These are phyloP conservation scores for Dermatophagoides farinae DNA, from an alignment of 1,140 invertebrate genomes.

Conservation along the genomic window DNA sequence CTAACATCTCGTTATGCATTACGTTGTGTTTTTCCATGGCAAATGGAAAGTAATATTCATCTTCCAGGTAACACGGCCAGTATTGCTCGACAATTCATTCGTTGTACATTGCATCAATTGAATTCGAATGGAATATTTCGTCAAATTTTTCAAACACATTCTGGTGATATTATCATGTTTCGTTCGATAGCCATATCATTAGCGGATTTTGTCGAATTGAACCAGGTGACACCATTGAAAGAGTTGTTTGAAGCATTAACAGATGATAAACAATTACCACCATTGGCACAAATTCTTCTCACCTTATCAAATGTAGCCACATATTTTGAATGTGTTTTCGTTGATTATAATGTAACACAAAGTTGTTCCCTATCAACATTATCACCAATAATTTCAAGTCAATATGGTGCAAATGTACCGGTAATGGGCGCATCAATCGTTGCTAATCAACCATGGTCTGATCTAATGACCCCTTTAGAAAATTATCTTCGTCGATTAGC, in stretches of 20 bases:
- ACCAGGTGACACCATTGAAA: constrained; percentile 77
- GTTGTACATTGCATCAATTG: constrained; percentile 86
- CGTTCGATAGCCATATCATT: constrained; percentile 66
- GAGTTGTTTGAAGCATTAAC: constrained; percentile 73
- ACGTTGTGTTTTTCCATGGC: constrained; percentile 45
- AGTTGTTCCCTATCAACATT: neutral
- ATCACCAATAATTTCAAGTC: constrained; percentile 29
- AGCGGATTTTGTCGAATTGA: constrained; percentile 89
- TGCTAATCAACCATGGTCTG: constrained; percentile 37
- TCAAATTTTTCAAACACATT: constrained; percentile 79
- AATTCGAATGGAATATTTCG: constrained; percentile 86
- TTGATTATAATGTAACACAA: constrained; percentile 46
- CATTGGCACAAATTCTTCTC: constrained; percentile 41
- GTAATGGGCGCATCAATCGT: neutral
- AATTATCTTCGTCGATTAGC: constrained; percentile 57
- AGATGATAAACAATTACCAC: constrained; percentile 59
- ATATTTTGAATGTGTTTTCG: constrained; percentile 73
- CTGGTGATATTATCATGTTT: constrained; percentile 38
- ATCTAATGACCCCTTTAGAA: constrained; percentile 61
- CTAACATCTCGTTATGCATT: constrained; percentile 53
- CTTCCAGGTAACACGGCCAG: constrained; percentile 69
- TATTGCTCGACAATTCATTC: constrained; percentile 85
- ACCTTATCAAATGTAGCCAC: constrained; percentile 71
- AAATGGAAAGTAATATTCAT: constrained; percentile 63
- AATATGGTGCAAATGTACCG: constrained; percentile 17